Conservation (phyloP, 2,113 vertebrate species). For the Colaptes auratus region DNA sequence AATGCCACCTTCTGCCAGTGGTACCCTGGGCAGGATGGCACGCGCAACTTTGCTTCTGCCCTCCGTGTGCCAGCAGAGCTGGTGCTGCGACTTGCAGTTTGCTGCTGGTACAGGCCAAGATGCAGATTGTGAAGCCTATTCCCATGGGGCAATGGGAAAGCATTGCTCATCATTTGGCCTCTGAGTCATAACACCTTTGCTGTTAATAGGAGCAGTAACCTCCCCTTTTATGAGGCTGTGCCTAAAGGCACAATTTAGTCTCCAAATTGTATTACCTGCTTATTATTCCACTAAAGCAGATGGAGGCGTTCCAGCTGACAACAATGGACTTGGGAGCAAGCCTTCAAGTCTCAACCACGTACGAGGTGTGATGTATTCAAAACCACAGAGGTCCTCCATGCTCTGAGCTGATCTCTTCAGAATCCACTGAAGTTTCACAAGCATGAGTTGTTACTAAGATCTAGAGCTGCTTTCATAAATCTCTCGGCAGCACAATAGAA, state of each 20-base stretch:
- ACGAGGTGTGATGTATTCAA: background rate
- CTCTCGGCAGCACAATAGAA: background rate
- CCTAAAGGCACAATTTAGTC: constrained; percentile 42
- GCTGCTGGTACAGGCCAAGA: background rate
- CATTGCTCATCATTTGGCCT: constrained; percentile 20
- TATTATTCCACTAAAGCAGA: constrained; percentile 6
- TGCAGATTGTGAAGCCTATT: background rate
- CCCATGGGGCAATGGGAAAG: background rate
- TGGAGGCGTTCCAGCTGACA: constrained; percentile 34
- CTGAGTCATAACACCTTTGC: constrained; percentile 22
- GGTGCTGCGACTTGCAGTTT: background rate
- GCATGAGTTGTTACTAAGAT: background rate
- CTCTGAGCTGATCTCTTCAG: background rate
- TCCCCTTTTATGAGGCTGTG: constrained; percentile 26
- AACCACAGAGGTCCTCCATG: background rate
- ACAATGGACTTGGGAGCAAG: background rate
- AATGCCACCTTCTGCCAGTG: background rate
- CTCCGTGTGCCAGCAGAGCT: background rate
- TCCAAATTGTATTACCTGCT: background rate
- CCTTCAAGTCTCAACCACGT: background rate
- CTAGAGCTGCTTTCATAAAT: background rate
- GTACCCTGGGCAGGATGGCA: background rate
- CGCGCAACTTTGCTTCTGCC: background rate
- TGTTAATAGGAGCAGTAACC: background rate
- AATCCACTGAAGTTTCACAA: constrained; percentile 38